Conservation (phyloP, 2,888 invertebrate species). For the Mechanitis mazaeus region DNA sequence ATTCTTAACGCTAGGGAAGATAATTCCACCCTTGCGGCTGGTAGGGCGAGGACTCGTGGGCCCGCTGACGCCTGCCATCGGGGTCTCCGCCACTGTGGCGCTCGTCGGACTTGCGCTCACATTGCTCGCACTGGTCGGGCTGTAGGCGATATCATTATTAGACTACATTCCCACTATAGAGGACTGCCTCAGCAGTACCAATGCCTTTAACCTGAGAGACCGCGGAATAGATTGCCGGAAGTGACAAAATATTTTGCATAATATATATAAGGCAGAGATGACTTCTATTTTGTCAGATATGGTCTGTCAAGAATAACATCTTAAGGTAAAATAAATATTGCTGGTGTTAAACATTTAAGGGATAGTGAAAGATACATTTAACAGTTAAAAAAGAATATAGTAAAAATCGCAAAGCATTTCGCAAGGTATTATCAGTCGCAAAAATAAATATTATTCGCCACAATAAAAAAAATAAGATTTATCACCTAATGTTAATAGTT, state of each 20-base stretch:
- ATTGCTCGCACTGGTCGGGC: slow-evolving; percentile 58
- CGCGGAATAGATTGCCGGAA: no score
- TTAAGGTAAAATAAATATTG: no score
- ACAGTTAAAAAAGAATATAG: slow-evolving; percentile 5
- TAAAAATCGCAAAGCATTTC: slow-evolving; percentile 39
- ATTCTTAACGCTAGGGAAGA: slow-evolving; percentile 94
- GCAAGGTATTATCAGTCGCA: slow-evolving; percentile 35
- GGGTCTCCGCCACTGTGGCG: slow-evolving; percentile 56
- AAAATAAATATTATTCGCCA: slow-evolving; percentile 39
- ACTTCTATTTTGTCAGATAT: no score
- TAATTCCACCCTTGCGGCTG: slow-evolving; percentile 86
- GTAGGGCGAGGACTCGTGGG: slow-evolving; percentile 64
- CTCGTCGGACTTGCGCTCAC: slow-evolving; percentile 42
- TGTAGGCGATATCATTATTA: slow-evolving; percentile 67
- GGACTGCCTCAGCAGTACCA: no score
- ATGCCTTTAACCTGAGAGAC: no score
- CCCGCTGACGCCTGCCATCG: slow-evolving; percentile 38
- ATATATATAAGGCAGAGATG: no score
- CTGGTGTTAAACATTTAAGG: no score
- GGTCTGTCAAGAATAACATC: no score
- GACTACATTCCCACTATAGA: slow-evolving; percentile 24
- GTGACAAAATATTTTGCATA: no score
- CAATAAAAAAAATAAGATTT: slow-evolving; percentile 43
- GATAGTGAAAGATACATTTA: slow-evolving; percentile 8
- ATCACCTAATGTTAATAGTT: slow-evolving; percentile 62